phyloP scores from a whole-genome alignment of 64 coral and sea anemone genomes.

The Trachythela sp. region DNA sequence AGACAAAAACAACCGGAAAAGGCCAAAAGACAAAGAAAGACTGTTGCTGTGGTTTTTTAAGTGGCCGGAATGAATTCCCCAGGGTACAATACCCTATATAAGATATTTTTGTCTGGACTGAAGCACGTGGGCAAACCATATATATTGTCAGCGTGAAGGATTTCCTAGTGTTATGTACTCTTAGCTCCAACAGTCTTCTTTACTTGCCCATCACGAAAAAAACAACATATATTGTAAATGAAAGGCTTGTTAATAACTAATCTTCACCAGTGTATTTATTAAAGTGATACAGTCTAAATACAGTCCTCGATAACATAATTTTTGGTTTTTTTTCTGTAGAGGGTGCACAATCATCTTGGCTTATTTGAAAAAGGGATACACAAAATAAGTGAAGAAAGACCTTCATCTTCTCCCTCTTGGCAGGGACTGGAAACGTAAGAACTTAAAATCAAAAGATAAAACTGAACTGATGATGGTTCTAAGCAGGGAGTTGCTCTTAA shows the following conservation, averaged over 20 bases:
- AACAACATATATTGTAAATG: too few relatives aligned
- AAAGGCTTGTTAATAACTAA: too few relatives aligned
- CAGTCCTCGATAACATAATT: too few relatives aligned
- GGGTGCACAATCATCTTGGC: constrained; percentile 44
- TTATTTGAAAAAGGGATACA: constrained; percentile 57
- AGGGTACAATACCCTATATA: too few relatives aligned
- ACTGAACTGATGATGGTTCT: constrained; percentile 48
- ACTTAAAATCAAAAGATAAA: constrained; percentile 46
- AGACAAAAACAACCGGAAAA: too few relatives aligned
- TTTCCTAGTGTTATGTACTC: neutral
- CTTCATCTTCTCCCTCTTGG: constrained; percentile 36
- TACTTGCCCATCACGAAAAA: neutral
- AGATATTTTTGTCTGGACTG: too few relatives aligned
- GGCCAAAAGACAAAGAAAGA: too few relatives aligned
- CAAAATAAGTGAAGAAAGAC: constrained; percentile 56
- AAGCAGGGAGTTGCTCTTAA: constrained; percentile 29
- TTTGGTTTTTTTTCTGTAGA: constrained; percentile 23
- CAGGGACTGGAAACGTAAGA: constrained; percentile 35
- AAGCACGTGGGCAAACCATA: too few relatives aligned
- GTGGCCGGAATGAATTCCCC: too few relatives aligned
- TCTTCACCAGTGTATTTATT: too few relatives aligned
- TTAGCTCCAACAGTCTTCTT: neutral
- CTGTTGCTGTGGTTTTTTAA: too few relatives aligned
- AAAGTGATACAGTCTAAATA: too few relatives aligned
- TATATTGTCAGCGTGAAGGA: neutral